These are phyloP conservation scores for Girardia tigrina DNA, from an alignment of 2,888 invertebrate genomes.

Conservation along the genomic window DNA sequence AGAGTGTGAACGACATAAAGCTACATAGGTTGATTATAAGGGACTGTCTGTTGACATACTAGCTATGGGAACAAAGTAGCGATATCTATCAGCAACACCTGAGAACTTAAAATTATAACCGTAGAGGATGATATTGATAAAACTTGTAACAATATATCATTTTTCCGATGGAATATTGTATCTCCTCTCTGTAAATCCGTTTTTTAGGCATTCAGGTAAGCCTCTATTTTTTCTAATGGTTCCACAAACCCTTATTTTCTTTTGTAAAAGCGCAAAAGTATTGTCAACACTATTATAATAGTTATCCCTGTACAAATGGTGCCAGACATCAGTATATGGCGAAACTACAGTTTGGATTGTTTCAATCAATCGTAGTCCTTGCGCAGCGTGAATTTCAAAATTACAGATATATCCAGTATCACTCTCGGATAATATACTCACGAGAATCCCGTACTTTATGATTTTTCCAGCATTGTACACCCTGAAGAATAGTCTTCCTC, in stretches of 20 bases:
- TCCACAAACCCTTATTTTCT: neutral
- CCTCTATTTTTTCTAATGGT: neutral
- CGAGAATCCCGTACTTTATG: conserved; percentile 1
- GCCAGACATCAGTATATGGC: neutral
- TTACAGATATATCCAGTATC: neutral
- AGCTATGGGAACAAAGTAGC: no score
- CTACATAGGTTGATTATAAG: no score
- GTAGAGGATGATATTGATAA: no score
- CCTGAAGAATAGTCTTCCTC: neutral
- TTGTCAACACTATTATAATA: no score
- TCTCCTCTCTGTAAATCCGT: no score
- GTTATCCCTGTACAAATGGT: neutral
- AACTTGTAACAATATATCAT: no score
- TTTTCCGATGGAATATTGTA: no score
- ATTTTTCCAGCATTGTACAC: neutral
- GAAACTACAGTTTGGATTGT: neutral
- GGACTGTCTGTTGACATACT: no score
- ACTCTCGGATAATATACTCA: neutral
- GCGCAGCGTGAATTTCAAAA: neutral
- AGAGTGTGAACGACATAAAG: no score
- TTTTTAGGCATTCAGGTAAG: neutral
- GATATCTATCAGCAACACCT: no score
- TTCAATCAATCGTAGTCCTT: neutral
- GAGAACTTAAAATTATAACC: no score
- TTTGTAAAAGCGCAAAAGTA: no score